Conservation (phyloP, 2,797 vertebrate species). For the Sarcoramphus papa region DNA sequence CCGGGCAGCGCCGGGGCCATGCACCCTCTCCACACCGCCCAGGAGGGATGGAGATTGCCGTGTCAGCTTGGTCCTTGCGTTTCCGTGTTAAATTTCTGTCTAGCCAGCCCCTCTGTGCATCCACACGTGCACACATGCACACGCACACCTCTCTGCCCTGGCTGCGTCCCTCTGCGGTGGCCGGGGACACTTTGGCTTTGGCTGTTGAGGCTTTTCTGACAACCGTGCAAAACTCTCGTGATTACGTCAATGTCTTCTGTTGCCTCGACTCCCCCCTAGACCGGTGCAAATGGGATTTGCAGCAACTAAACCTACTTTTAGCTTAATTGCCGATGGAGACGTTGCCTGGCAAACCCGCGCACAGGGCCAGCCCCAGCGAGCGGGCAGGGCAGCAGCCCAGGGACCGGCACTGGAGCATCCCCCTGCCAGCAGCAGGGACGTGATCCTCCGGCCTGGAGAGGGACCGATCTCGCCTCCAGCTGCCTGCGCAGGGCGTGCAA, state of each 20-base stretch:
- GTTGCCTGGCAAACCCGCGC: fast-evolving
- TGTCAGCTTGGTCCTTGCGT: neutral
- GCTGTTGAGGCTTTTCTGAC: neutral
- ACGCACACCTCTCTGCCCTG: fast-evolving
- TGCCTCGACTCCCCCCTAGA: neutral
- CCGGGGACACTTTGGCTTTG: neutral
- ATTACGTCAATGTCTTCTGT: no score
- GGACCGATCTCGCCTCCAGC: fast-evolving
- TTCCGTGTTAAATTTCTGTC: no score
- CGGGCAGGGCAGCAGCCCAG: neutral
- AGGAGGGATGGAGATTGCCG: neutral
- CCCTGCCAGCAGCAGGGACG: neutral
- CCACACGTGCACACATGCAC: fast-evolving
- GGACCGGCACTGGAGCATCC: neutral
- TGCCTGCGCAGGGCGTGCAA: neutral
- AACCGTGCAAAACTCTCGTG: neutral
- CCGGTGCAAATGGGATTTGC: neutral
- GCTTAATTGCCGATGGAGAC: neutral
- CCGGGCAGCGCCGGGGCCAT: fast-evolving
- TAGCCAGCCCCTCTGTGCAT: no score
- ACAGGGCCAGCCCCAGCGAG: neutral
- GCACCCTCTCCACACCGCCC: neutral
- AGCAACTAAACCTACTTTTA: neutral
- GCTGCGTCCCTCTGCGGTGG: neutral
- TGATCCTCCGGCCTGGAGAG: neutral